Conservation (phyloP, 2,797 vertebrate genomes). For the Fistularia tabacaria region DNA sequence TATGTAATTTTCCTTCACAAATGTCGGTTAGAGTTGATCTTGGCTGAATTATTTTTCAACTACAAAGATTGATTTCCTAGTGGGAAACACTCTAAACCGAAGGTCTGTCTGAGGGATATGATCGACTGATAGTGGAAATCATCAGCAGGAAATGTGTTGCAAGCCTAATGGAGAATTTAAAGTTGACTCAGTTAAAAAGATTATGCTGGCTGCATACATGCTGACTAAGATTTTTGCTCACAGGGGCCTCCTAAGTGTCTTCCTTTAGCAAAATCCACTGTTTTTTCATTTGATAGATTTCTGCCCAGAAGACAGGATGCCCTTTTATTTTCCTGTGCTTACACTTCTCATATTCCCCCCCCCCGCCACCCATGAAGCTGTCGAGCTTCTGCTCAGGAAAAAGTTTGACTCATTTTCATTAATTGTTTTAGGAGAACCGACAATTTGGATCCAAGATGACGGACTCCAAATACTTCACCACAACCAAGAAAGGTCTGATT, state of each 20-base stretch:
- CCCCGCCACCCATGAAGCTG: conserved; percentile 19
- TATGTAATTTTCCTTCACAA: too few relatives aligned
- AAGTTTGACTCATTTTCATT: conserved; percentile 19
- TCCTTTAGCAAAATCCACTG: conserved; percentile 39
- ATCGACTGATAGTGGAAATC: conserved; percentile 4
- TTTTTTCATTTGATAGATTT: conserved; percentile 34
- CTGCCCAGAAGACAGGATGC: conserved; percentile 52
- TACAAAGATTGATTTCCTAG: too few relatives aligned
- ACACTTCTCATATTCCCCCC: conserved; percentile 68
- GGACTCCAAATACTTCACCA: conserved; percentile 98
- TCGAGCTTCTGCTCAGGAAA: conserved; percentile 28
- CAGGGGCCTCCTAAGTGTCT: conserved; percentile 10
- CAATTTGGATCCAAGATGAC: conserved; percentile 90
- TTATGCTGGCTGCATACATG: conserved; percentile 22
- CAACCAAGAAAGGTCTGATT: conserved; percentile 93
- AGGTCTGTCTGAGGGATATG: too few relatives aligned
- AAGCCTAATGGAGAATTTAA: conserved; percentile 6
- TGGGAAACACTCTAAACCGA: too few relatives aligned
- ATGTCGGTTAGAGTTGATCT: too few relatives aligned
- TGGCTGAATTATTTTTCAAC: too few relatives aligned
- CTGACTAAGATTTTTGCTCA: conserved; percentile 32
- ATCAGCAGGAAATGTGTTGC: conserved; percentile 42
- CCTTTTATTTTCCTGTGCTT: conserved; percentile 59
- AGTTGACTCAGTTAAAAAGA: neutral
- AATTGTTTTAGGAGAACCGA: conserved; percentile 75